Conservation (phyloP, 2,113 vertebrate genomes). For the Pionites leucogaster region DNA sequence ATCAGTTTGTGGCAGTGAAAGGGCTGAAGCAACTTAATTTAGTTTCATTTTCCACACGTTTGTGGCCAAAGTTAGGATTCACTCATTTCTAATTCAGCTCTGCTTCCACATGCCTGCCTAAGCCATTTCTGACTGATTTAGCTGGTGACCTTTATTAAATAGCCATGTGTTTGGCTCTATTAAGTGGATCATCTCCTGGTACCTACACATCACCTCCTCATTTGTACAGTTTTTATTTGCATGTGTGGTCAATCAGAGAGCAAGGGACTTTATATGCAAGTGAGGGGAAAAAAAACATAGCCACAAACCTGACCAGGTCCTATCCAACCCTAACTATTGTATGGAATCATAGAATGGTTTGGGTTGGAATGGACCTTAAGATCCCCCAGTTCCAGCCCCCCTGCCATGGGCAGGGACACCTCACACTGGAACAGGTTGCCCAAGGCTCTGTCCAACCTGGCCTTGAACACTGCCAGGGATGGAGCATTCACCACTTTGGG, state of each 20-base stretch:
- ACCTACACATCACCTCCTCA: not conserved
- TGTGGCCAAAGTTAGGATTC: conserved; percentile 47
- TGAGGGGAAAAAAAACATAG: not conserved
- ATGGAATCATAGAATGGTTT: not conserved
- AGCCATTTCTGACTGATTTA: conserved; percentile 38
- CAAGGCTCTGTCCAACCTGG: not conserved
- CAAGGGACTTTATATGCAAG: not conserved
- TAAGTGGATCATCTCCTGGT: conserved; percentile 37
- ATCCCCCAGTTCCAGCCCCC: not conserved
- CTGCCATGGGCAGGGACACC: not conserved
- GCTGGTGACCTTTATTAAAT: conserved; percentile 45
- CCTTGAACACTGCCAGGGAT: not conserved
- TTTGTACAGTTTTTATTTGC: not conserved
- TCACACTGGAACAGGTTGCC: not conserved
- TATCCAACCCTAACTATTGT: not conserved
- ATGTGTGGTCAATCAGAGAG: not conserved
- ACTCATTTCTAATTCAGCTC: conserved; percentile 40
- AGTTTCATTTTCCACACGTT: conserved; percentile 69
- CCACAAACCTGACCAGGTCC: not conserved
- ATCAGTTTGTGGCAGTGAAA: conserved; percentile 66
- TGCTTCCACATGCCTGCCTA: conserved; percentile 15
- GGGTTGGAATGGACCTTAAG: not conserved
- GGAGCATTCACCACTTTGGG: not conserved
- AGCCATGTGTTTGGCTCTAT: conserved; percentile 47
- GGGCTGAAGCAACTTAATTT: conserved; percentile 69